Evolutionary conservation across 1,140 invertebrate species (phyloP).

Genomic region (Hesperophylax magnus): DNA sequence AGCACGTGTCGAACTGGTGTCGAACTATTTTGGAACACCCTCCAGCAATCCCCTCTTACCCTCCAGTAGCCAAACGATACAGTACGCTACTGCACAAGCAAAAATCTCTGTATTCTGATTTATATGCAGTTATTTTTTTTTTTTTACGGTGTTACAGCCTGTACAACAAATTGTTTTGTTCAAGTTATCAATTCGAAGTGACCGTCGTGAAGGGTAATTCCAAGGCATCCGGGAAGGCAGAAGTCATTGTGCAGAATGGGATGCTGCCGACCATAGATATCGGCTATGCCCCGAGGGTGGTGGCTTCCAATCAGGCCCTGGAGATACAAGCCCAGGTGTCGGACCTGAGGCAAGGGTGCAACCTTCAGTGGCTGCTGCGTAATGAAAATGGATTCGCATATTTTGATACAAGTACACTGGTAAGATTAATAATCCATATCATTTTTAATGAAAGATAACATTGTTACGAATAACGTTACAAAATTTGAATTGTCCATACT

Average conservation of each 20-base stretch:
- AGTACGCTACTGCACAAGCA: too few species aligned
- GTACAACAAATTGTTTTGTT: neutral
- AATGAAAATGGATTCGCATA: conserved; percentile 43
- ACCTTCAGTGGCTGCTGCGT: conserved; percentile 42
- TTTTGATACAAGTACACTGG: conserved; percentile 30
- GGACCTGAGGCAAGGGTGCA: conserved; percentile 48
- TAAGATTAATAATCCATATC: neutral
- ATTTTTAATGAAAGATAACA: too few species aligned
- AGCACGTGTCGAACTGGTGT: too few species aligned
- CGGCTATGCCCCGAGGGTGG: conserved; percentile 14
- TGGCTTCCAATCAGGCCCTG: conserved; percentile 37
- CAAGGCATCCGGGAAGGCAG: conserved; percentile 34
- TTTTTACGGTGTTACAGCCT: too few species aligned
- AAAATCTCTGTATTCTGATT: too few species aligned
- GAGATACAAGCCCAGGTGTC: conserved; percentile 50
- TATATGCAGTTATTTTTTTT: too few species aligned
- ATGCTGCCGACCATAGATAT: conserved; percentile 53
- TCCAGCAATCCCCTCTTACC: too few species aligned
- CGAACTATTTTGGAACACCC: too few species aligned
- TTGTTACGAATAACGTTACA: too few species aligned
- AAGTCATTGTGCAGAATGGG: conserved; percentile 38
- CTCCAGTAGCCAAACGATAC: too few species aligned
- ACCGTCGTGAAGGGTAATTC: conserved; percentile 41
- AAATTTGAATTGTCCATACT: too few species aligned
- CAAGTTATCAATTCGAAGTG: conserved; percentile 49